phyloP scores from a whole-genome alignment of 2,888 invertebrate genomes.

The Panopea generosa region DNA sequence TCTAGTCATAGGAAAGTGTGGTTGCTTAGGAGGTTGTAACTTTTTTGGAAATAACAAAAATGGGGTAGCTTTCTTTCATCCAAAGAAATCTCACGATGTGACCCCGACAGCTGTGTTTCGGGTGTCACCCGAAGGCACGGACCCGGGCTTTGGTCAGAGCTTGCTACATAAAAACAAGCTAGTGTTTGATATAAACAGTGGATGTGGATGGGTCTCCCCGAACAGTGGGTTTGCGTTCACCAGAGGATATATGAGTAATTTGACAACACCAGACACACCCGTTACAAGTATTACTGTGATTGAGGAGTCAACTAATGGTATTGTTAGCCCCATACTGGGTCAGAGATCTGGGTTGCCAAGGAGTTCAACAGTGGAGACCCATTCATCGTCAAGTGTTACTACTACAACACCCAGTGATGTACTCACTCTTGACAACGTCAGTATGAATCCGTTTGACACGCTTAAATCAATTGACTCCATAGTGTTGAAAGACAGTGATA shows the following conservation, averaged over 20 bases:
- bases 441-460: conserved; percentile 60
- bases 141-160: conserved; percentile 97
- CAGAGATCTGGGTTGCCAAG: background rate
- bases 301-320: conserved; percentile 34
- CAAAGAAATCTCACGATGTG: conserved; percentile 83
- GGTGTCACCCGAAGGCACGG: conserved; percentile 85
- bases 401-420: conserved; percentile 45
- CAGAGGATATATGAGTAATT: conserved; percentile 80
- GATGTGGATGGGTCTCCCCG: conserved; percentile 88
- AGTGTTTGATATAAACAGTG: conserved; percentile 95
- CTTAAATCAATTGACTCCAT: conserved; percentile 43
- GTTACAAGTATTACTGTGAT: conserved; percentile 68
- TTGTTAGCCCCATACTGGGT: conserved; percentile 12
- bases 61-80: conserved; percentile 95
- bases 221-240: conserved; percentile 76
- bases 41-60: conserved; percentile 98
- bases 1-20: conserved; percentile 89
- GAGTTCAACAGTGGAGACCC: conserved; percentile 52
- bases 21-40: conserved; percentile 96
- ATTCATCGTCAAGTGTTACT: conserved; percentile 60
- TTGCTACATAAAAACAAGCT: conserved; percentile 94
- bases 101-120: conserved; percentile 76
- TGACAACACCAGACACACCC: conserved; percentile 76
- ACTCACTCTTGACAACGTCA: conserved; percentile 35
- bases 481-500: conserved; percentile 33